These are phyloP conservation scores for Delphinapterus leucas DNA, from an alignment of 2,113 vertebrate species.

Conservation along the genomic window DNA sequence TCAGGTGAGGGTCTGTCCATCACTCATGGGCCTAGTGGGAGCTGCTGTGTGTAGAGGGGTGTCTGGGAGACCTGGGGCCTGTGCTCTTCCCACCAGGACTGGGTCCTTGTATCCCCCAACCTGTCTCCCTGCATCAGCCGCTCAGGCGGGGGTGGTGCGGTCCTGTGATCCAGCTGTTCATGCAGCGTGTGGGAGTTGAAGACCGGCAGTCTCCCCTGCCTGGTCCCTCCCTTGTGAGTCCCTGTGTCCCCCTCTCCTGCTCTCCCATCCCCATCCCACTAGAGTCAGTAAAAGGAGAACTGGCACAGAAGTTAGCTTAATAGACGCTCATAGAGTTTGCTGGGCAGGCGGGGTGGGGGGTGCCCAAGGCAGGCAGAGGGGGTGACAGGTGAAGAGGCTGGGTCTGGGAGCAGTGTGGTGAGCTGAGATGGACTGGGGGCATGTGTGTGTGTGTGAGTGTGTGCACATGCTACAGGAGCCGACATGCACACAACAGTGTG, in stretches of 20 bases:
- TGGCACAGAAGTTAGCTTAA: not conserved
- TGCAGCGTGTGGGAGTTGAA: not conserved
- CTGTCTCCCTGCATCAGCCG: not conserved
- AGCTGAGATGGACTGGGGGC: not conserved
- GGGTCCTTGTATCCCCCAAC: not conserved
- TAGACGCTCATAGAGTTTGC: not conserved
- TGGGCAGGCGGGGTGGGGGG: not conserved
- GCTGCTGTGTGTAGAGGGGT: not conserved
- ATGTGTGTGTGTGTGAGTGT: not conserved
- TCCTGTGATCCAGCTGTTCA: not conserved
- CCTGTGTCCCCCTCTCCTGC: not conserved
- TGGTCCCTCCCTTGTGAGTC: not conserved
- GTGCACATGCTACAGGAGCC: too few species aligned
- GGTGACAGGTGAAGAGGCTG: not conserved
- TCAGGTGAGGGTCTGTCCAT: not conserved
- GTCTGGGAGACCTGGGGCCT: not conserved
- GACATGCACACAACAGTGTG: rapidly evolving
- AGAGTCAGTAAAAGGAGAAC: not conserved
- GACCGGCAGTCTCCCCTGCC: not conserved
- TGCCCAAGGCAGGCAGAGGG: not conserved
- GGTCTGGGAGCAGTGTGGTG: not conserved
- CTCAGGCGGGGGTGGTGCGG: not conserved
- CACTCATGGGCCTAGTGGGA: not conserved
- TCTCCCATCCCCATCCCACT: not conserved
- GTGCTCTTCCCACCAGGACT: not conserved